These are phyloP conservation scores for Halictus quadricinctus DNA, from an alignment of 2,888 invertebrate species.

Conservation along the genomic window DNA sequence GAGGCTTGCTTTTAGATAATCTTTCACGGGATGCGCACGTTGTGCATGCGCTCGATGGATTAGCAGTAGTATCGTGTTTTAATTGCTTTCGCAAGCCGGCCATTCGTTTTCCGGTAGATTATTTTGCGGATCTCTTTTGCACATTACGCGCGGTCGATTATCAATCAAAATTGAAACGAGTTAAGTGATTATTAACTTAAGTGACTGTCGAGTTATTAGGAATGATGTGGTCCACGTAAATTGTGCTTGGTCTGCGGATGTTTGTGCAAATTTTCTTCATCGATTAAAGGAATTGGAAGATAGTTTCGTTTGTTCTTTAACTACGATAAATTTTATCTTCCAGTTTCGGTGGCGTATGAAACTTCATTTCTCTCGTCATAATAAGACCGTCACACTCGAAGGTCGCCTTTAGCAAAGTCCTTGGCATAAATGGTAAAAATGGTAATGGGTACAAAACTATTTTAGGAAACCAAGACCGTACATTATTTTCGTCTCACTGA, in stretches of 20 bases:
- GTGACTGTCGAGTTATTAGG: background rate
- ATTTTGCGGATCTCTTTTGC: background rate
- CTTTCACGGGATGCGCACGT: conserved; percentile 31
- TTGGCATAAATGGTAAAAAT: too few species aligned
- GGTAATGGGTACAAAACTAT: too few species aligned
- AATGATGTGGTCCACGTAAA: background rate
- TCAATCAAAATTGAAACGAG: conserved; percentile 30
- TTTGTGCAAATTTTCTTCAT: background rate
- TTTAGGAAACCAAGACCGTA: too few species aligned
- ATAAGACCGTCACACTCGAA: too few species aligned
- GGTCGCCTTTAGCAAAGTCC: too few species aligned
- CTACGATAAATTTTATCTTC: too few species aligned
- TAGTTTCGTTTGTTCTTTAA: too few species aligned
- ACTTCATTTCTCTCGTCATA: too few species aligned
- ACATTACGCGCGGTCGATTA: conserved; percentile 20
- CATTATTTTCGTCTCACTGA: too few species aligned
- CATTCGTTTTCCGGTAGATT: conserved; percentile 37
- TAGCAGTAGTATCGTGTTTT: conserved; percentile 27
- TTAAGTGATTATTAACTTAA: conserved; percentile 12
- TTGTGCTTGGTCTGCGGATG: background rate
- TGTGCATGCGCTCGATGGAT: background rate
- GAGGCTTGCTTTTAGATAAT: conserved; percentile 35
- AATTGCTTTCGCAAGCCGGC: conserved; percentile 39
- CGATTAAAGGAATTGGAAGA: too few species aligned
- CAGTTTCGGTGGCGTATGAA: too few species aligned